Evolutionary conservation across 2,113 vertebrate genomes (phyloP).

Genomic region (Caranx melampygus): DNA sequence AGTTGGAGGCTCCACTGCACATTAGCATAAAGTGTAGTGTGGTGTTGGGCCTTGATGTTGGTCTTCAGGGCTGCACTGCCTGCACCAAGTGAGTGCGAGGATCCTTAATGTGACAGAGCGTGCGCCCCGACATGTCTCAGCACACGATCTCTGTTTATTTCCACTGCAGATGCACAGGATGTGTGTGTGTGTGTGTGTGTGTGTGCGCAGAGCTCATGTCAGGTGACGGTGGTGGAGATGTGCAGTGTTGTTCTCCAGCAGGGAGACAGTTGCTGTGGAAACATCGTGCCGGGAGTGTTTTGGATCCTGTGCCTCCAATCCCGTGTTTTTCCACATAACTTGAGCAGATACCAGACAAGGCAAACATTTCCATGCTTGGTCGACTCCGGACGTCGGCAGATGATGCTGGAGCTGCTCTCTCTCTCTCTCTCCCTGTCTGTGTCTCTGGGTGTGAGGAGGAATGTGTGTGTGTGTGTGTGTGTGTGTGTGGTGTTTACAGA

Average conservation of each 20-base stretch:
- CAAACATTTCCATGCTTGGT: constrained; percentile 74
- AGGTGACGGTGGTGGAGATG: background rate
- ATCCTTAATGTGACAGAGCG: background rate
- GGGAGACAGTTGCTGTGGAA: constrained; percentile 31
- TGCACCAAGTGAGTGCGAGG: background rate
- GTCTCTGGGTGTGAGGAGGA: background rate
- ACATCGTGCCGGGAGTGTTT: constrained; percentile 49
- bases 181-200: background rate
- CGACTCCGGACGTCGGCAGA: constrained; percentile 7
- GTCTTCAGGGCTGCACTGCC: background rate
- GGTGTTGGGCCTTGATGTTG: background rate
- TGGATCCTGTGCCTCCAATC: constrained; percentile 28
- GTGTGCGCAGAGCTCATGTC: background rate
- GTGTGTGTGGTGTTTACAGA: constrained; percentile 29
- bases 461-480: background rate
- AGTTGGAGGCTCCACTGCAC: background rate
- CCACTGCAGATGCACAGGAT: constrained; percentile 9
- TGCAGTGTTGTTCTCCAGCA: constrained; percentile 29
- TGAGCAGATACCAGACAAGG: constrained; percentile 36
- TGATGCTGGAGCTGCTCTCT: background rate
- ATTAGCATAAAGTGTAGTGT: background rate
- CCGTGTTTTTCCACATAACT: constrained; percentile 35
- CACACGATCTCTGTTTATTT: background rate
- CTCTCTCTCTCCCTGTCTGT: constrained; percentile 12
- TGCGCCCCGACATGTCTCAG: background rate